Evolutionary conservation across 2,113 vertebrate species (phyloP), one percentile per base, ranked within the genome.

Genomic region (Varanus salvator): DNA sequence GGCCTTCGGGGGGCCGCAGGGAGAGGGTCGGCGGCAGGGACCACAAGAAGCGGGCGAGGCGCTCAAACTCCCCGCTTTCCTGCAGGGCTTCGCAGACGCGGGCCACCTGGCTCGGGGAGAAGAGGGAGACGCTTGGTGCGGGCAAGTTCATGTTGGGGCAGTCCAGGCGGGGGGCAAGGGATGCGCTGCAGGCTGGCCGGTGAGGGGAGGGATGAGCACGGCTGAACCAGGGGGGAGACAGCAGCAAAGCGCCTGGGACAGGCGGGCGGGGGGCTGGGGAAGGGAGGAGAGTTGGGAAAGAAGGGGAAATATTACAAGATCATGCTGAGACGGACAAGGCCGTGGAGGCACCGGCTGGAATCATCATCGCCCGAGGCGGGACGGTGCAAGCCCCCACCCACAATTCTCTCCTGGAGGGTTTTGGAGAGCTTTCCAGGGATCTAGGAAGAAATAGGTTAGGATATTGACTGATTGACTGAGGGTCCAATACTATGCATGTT

Each of bases 91-190:
- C 72, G 19, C 90, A 90, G 60, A 84, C 80, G 0, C 80, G 80
- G 69, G 90, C 90, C 17, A 90, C 85, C 60, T 90, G 90, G 29
- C 71, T 68, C 19, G 90, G 71, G 80, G 90, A 76, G 14, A 90
- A 87, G 31, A 90, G 85, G 57, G 80, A 66, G 21, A 83, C 15
- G 15, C 44, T 66, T 34, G 89, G 89, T 6, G 69, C 66, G 71
- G 71, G 80, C 44, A 87, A 17, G 71, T 85, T 75, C 90, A 90
- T 83, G 4, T 2, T 34, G 89, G 80, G 71, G 29, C 1, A n/a
- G 48, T 57, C 19, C 3, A 21, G 8, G 44, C 3, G 8, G 1
- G 3, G 54, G 66, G 83, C 4, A 52, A 8, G 57, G 76, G 14
- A 75, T 3, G 54, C 7, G 29, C 12, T 12, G 14, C 34, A 25